phyloP scores from a whole-genome alignment of 2,113 vertebrate genomes.

The Takifugu flavidus region DNA sequence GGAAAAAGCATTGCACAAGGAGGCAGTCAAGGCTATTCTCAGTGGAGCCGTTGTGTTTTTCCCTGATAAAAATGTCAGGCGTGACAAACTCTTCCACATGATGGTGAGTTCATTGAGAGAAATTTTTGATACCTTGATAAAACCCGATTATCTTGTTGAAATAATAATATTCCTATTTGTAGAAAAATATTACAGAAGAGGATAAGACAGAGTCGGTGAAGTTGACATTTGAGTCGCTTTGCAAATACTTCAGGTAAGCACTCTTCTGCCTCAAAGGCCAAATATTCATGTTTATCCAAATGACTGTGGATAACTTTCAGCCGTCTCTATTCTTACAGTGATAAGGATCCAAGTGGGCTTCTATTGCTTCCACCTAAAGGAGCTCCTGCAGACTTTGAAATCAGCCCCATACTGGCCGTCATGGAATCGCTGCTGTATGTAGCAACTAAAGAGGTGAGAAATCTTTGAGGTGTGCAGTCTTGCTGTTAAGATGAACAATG shows the following conservation, averaged over 20 bases:
- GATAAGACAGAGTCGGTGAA: conserved; percentile 87
- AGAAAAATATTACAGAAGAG: conserved; percentile 92
- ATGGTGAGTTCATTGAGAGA: conserved; percentile 76
- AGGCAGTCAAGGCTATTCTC: conserved; percentile 87
- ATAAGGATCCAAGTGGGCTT: conserved; percentile 90
- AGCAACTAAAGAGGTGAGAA: conserved; percentile 84
- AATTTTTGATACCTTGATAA: not conserved
- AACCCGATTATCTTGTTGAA: not conserved
- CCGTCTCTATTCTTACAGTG: conserved; percentile 68
- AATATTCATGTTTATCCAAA: not conserved
- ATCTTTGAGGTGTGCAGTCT: not conserved
- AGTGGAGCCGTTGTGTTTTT: conserved; percentile 94
- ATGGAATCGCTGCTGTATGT: conserved; percentile 89
- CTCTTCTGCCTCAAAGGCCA: not conserved
- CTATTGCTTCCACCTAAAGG: conserved; percentile 88
- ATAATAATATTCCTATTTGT: conserved; percentile 8
- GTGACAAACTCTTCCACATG: conserved; percentile 91
- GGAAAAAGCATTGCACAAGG: conserved; percentile 80
- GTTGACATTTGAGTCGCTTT: conserved; percentile 91
- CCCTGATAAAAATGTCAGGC: conserved; percentile 84
- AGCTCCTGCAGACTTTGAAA: conserved; percentile 77
- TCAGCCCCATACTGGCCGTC: conserved; percentile 82
- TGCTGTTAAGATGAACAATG: too few relatives aligned
- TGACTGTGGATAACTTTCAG: not conserved
- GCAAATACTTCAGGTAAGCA: conserved; percentile 91